Percentiles rank a stretch among this genome's conserved stretches.
phyloP scores from a whole-genome alignment of 2,113 vertebrate genomes.

The Aegithalos caudatus region DNA sequence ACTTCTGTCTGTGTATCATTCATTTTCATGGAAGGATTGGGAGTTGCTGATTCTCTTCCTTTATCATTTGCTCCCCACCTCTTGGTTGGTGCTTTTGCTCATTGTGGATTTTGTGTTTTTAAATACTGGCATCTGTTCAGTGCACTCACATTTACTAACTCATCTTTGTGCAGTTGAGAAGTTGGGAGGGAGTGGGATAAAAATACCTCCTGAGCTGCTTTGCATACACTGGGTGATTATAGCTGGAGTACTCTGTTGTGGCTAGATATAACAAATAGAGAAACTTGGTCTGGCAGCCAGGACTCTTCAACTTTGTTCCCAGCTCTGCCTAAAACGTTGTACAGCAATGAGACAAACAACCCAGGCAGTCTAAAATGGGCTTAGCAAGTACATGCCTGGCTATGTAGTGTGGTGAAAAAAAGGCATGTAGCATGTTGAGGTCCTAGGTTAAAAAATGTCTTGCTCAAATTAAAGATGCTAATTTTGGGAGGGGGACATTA shows the following conservation, averaged over 20 bases:
- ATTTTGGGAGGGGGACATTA: not conserved
- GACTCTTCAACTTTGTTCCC: not conserved
- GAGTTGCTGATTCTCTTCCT: not conserved
- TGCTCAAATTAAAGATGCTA: not conserved
- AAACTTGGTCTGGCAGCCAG: not conserved
- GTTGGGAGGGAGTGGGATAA: not conserved
- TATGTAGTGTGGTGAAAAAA: not conserved
- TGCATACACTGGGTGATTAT: not conserved
- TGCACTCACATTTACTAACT: not conserved
- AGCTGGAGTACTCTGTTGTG: not conserved
- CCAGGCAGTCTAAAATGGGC: not conserved
- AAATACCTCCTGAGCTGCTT: conserved; percentile 15
- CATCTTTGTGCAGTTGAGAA: not conserved
- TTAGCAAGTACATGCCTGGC: not conserved
- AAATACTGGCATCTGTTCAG: not conserved
- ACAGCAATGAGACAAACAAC: not conserved
- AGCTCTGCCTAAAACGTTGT: not conserved
- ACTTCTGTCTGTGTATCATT: not conserved
- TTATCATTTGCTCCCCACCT: not conserved
- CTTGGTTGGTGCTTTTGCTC: not conserved
- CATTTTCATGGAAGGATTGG: not conserved
- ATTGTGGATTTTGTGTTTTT: not conserved
- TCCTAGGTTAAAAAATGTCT: not conserved
- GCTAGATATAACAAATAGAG: not conserved
- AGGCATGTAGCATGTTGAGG: not conserved